phyloP scores from a whole-genome alignment of 1,140 invertebrate species.

The Carcinoscorpius rotundicauda region DNA sequence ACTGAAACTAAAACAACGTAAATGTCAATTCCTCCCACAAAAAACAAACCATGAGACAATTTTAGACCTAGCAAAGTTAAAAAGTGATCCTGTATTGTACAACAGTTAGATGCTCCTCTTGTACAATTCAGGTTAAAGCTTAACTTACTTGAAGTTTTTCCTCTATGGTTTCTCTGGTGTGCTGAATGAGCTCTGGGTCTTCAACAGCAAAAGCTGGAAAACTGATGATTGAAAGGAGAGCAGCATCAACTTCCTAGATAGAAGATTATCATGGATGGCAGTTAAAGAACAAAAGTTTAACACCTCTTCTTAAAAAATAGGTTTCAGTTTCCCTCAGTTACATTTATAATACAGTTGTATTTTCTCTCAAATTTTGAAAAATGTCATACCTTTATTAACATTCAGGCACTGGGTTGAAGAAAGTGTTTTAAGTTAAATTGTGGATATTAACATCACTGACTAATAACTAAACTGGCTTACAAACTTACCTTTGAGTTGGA shows the following conservation, averaged over 20 bases:
- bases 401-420: background rate
- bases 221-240: constrained; percentile 85
- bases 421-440: constrained; percentile 1
- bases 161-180: constrained; percentile 72
- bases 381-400: too few relatives aligned
- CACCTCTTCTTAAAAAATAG: too few relatives aligned
- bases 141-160: constrained; percentile 52
- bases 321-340: too few relatives aligned
- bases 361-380: too few relatives aligned
- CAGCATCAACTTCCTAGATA: constrained; percentile 76
- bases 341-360: too few relatives aligned
- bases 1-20: background rate
- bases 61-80: background rate
- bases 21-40: background rate
- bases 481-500: constrained; percentile 75
- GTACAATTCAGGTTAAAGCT: background rate
- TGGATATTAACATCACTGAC: background rate
- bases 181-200: constrained; percentile 75
- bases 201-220: constrained; percentile 98
- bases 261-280: background rate
- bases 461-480: too few relatives aligned
- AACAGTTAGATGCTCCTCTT: background rate
- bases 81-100: background rate
- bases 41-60: background rate
- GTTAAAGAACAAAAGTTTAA: background rate